These are phyloP conservation scores for Anastatus disparis DNA, from an alignment of 1,140 invertebrate species.

Conservation along the genomic window DNA sequence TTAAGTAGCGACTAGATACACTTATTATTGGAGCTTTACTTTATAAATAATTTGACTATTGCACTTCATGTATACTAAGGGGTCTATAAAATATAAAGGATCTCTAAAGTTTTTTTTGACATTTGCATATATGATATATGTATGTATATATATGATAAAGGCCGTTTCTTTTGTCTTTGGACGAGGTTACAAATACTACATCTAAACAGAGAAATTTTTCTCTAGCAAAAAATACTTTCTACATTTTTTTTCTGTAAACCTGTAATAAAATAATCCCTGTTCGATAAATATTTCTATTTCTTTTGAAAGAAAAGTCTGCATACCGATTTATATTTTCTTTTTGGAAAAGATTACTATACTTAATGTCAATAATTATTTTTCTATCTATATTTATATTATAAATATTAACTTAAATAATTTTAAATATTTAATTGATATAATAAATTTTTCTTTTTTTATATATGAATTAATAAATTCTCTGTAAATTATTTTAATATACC, in stretches of 20 bases:
- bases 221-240: conserved; percentile 32
- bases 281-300: background rate
- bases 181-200: conserved; percentile 18
- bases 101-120: conserved; percentile 20
- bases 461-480: conserved; percentile 16
- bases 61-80: background rate
- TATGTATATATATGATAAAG: conserved; percentile 10
- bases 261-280: conserved; percentile 22
- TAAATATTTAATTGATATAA: conserved; percentile 3
- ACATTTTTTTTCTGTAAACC: conserved; percentile 3
- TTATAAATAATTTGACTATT: conserved; percentile 2
- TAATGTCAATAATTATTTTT: too few relatives aligned
- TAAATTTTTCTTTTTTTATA: too few relatives aligned
- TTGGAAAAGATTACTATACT: background rate
- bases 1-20: conserved; percentile 62
- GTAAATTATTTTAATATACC: conserved; percentile 11
- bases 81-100: conserved; percentile 36
- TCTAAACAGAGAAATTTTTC: background rate
- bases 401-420: background rate
- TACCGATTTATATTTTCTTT: background rate
- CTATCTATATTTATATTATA: too few relatives aligned
- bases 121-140: background rate
- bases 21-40: conserved; percentile 39
- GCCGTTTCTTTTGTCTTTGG: conserved; percentile 26
- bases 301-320: background rate